Evolutionary conservation across 2,888 invertebrate genomes (phyloP), one percentile per base, ranked within the genome.

Genomic region (Cephus rjabovi): DNA sequence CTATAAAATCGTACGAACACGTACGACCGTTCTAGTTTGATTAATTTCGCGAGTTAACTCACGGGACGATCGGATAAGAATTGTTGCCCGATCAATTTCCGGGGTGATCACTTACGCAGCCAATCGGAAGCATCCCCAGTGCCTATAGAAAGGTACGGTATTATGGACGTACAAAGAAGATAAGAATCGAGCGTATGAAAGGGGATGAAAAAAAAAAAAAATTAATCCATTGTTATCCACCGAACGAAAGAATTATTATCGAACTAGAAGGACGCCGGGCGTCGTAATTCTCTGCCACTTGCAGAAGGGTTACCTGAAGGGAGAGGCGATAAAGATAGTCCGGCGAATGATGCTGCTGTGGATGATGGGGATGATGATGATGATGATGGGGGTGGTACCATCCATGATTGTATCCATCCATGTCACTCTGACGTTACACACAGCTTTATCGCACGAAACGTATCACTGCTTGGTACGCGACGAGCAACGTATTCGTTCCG

Each of bases 281-380:
- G 56, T 56, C 56, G 56, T 56, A 56, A 23, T 56, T 56, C 56
- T 56, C 23, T 56, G 56, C 23, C 56, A 56, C 23, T 56, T 15
- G 56, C 23, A 23, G 56, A 56, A 56, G 73, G 80, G 84, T 88
- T 91, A 91, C 91, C 91, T 91, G 91, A 40, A 91, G 86, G 74
- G 91, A 91, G 82, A 91, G 90, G 82, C 91, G 89, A 86, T 91
- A 91, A 69, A 91, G 89, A 83, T 91, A 91, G 87, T 91, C 89
- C 84, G 90, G 87, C 56, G 89, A 87, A 81, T 89, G 89, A 81
- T 90, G 89, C 81, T 89, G 89, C 34, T 84, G 83, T 77, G 86
- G 83, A 76, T 87, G 81, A 80, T 85, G 83, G 68, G 79, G 82
- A 75, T 83, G 81, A 80, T 83, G 81, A 80, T 85, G 83, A 75